phyloP scores from a whole-genome alignment of 2,113 vertebrate species.

The Odocoileus hemionus region DNA sequence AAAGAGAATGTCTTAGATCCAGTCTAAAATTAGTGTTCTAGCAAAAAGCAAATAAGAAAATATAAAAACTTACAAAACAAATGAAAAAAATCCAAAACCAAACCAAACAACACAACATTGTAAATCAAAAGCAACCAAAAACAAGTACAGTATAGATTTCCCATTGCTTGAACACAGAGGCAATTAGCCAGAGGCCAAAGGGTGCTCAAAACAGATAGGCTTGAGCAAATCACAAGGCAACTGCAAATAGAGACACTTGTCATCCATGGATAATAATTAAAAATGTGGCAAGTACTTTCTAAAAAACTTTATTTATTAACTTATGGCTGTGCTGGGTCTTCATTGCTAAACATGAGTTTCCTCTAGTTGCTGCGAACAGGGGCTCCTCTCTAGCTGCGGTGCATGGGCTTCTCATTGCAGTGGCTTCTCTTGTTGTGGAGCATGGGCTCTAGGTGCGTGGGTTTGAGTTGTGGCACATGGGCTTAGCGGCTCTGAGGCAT shows the following conservation, averaged over 20 bases:
- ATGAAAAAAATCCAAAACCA: neutral
- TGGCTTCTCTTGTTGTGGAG: neutral
- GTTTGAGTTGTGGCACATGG: neutral
- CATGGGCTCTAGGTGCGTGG: neutral
- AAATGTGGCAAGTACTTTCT: neutral
- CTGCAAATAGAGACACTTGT: neutral
- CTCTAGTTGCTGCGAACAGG: neutral
- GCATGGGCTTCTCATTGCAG: fast-evolving
- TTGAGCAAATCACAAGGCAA: neutral
- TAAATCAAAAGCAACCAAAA: neutral
- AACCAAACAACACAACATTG: neutral
- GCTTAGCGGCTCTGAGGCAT: neutral
- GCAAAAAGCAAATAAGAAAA: neutral
- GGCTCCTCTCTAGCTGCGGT: neutral
- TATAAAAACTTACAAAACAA: neutral
- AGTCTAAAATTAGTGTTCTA: neutral
- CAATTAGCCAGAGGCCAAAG: neutral
- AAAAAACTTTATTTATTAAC: neutral
- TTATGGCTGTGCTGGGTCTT: neutral
- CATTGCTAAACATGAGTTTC: neutral
- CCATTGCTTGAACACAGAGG: neutral
- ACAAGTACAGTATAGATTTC: neutral
- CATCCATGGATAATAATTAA: neutral
- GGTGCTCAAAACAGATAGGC: neutral
- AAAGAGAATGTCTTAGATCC: neutral